Evolutionary conservation across 2,888 invertebrate species (phyloP).

Genomic region (Lepidochrysops patricia): DNA sequence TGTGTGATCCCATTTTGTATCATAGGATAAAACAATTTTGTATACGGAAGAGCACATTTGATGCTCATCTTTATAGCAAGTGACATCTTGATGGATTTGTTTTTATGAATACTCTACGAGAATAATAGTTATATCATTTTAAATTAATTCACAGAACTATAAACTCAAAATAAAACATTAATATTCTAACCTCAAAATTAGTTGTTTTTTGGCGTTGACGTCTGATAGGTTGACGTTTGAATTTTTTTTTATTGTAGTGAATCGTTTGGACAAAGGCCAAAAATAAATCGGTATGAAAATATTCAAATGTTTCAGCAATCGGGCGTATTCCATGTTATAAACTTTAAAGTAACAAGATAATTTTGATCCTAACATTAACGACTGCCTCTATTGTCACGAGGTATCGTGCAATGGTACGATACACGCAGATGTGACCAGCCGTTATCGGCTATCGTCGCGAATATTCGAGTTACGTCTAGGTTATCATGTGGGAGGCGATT

Average conservation of each 20-base stretch:
- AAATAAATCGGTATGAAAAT: no score
- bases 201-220: neutral
- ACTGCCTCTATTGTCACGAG: no score
- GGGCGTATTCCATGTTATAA: no score
- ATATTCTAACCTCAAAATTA: neutral
- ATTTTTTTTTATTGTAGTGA: neutral
- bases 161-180: neutral
- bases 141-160: neutral
- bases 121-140: neutral
- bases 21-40: conserved; percentile 30
- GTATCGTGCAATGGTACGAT: no score
- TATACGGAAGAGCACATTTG: conserved; percentile 38
- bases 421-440: no score
- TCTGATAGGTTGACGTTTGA: neutral
- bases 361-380: no score
- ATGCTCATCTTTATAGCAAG: conserved; percentile 28
- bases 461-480: no score
- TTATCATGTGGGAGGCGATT: no score
- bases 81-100: conserved; percentile 35
- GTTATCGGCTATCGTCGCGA: no score
- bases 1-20: conserved; percentile 32
- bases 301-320: no score
- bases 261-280: no score
- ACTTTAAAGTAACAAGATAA: no score
- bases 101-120: neutral